phyloP scores from a whole-genome alignment of 2,888 invertebrate species.

The Clitarchus hookeri region DNA sequence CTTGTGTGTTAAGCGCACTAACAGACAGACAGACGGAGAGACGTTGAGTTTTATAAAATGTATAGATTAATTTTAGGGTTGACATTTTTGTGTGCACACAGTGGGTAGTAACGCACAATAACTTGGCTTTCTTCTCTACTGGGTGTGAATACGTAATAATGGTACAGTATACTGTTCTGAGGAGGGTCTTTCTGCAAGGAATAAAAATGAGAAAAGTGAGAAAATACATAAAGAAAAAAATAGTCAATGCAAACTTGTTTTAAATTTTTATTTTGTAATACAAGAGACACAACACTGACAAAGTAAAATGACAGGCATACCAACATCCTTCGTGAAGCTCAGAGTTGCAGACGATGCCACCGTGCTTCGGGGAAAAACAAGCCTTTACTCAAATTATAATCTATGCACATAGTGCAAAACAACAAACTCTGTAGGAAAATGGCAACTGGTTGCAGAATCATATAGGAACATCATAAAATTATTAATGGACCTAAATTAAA shows the following conservation, averaged over 20 bases:
- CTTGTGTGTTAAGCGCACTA: too few relatives aligned
- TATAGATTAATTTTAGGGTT: too few relatives aligned
- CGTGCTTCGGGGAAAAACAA: not conserved
- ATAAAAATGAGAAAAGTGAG: too few relatives aligned
- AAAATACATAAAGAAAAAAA: too few relatives aligned
- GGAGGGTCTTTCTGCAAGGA: too few relatives aligned
- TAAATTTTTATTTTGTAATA: not conserved
- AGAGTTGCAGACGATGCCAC: not conserved
- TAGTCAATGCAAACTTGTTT: not conserved
- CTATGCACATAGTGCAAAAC: conserved; percentile 7
- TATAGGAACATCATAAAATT: conserved; percentile 10
- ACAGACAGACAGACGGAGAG: too few relatives aligned
- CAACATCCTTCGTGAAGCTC: not conserved
- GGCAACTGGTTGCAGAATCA: not conserved
- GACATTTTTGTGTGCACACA: too few relatives aligned
- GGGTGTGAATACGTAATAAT: too few relatives aligned
- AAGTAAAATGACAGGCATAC: not conserved
- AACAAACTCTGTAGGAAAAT: conserved; percentile 1
- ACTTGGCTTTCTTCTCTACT: too few relatives aligned
- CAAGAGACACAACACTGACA: conserved; percentile 1
- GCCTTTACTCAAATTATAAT: not conserved
- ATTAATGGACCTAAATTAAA: conserved; percentile 4
- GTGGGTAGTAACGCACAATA: too few relatives aligned
- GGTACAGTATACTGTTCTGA: too few relatives aligned
- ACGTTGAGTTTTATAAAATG: too few relatives aligned